Base-by-base conservation (phyloP, 2,888 invertebrate genomes). In the Papilio gigon region DNA sequence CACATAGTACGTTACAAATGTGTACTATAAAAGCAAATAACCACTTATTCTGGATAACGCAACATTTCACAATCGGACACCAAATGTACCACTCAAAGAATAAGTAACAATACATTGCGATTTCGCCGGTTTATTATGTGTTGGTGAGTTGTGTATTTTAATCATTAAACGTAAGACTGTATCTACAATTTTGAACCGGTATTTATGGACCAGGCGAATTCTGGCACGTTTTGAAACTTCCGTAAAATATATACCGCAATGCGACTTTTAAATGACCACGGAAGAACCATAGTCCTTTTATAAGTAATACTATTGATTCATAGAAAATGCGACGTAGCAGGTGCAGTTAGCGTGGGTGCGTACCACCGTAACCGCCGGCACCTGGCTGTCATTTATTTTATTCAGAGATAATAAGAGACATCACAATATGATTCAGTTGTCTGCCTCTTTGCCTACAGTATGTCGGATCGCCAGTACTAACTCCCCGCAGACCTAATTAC, bases 201-300 rank as follows among this genome's bases (percentile, higher is more conserved):
- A 60, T 66, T 66, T 40, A 59, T 47, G 59, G 14, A 42, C 35
- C 25, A 47, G 25, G 17, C 65, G 58, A 33, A 47, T 44, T 66
- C 47, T 66, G 65, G 47, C 65, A 35, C 47, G 35, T 44, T 33
- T 40, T 37, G 14, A 42, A 27, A 20, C 8, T 35, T 64, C 50
- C 14, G 6, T 58, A 20, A 12, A 12, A 27, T 58, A 25, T 59
- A 47, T 59, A 44, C 65, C 59, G 65, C 65, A 66, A 25, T 66
- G 65, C 65, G 65, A 59, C 59, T 59, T 65, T 65, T 35, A 66
- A 59, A 47, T 59, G 33, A 47, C 59, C 65, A 66, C 25, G 33
- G 42, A 59, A 66, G 42, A 56, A n/a, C 30, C 47, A 47, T n/a
- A n/a, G n/a, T n/a, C n/a, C n/a, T n/a, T n/a, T n/a, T n/a, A n/a